Percentiles rank a stretch among this genome's conserved stretches.
Conservation (phyloP, 2,113 vertebrate species). For the Penelope pileata region DNA sequence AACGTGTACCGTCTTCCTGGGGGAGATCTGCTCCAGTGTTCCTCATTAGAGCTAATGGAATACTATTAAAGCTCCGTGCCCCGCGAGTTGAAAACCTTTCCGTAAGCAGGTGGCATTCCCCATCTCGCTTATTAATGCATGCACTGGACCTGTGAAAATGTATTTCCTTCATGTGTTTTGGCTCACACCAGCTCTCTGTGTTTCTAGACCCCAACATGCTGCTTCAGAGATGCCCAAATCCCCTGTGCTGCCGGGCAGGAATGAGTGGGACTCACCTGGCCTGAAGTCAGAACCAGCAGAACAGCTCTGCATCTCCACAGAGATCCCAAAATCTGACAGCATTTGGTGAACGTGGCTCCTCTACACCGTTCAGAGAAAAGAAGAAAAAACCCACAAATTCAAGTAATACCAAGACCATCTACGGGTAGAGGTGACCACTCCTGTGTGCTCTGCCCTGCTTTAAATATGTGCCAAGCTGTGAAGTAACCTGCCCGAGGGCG, state of each 20-base stretch:
- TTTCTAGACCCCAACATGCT: not conserved
- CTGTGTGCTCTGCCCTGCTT: not conserved
- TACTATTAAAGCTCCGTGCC: constrained; percentile 18
- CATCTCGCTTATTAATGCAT: not conserved
- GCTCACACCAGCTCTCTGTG: not conserved
- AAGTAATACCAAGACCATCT: not conserved
- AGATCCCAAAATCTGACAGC: not conserved
- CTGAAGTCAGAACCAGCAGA: not conserved
- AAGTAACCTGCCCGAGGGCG: not conserved
- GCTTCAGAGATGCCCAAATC: not conserved
- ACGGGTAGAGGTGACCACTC: not conserved
- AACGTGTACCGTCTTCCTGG: constrained; percentile 3
- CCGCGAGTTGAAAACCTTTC: not conserved
- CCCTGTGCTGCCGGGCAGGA: not conserved
- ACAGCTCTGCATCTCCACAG: not conserved
- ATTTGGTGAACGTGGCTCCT: not conserved
- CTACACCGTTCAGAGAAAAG: no score
- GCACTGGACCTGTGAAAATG: not conserved
- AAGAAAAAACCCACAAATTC: not conserved
- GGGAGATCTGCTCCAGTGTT: not conserved
- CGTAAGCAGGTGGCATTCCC: constrained; percentile 49
- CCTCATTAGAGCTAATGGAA: constrained; percentile 40
- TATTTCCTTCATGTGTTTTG: not conserved
- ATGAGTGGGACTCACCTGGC: not conserved
- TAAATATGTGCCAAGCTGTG: not conserved